These are phyloP conservation scores for Heliconius melpomene DNA, from an alignment of 1,140 invertebrate species.

Conservation along the genomic window DNA sequence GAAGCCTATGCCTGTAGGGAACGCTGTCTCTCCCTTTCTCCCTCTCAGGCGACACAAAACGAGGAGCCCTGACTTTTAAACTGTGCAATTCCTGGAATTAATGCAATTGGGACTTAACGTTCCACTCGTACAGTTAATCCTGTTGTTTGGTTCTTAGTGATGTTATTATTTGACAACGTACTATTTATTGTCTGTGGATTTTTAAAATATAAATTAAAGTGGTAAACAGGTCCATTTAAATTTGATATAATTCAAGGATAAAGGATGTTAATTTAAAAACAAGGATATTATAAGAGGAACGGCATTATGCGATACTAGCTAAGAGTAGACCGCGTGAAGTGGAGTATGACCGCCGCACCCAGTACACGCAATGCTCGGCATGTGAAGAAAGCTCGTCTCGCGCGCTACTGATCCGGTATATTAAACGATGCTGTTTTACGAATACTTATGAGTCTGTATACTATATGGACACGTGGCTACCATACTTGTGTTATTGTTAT, in stretches of 20 bases:
- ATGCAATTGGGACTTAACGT: slow-evolving; percentile 18
- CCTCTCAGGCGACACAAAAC: slow-evolving; percentile 19
- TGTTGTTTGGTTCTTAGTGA: not conserved
- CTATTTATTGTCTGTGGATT: not conserved
- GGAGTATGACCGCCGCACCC: slow-evolving; percentile 59
- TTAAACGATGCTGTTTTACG: not conserved
- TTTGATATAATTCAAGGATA: no score
- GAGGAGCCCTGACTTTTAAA: slow-evolving; percentile 7
- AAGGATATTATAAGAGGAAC: not conserved
- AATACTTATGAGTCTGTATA: not conserved
- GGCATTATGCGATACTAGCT: slow-evolving; percentile 9
- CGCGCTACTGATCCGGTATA: slow-evolving; percentile 36
- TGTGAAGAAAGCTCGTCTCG: slow-evolving; percentile 69
- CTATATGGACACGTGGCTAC: no score
- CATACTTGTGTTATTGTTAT: not conserved
- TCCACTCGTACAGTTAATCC: slow-evolving; percentile 7
- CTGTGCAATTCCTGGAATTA: slow-evolving; percentile 20
- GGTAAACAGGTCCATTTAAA: not conserved
- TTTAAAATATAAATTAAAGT: not conserved
- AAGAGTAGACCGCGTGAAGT: slow-evolving; percentile 35
- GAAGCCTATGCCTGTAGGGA: slow-evolving; percentile 7
- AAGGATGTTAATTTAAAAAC: not conserved
- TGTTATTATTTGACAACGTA: not conserved
- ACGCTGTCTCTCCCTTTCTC: slow-evolving; percentile 27
- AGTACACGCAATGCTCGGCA: slow-evolving; percentile 64